Conservation (phyloP, 2,888 invertebrate species). For the Aradus depressus region DNA sequence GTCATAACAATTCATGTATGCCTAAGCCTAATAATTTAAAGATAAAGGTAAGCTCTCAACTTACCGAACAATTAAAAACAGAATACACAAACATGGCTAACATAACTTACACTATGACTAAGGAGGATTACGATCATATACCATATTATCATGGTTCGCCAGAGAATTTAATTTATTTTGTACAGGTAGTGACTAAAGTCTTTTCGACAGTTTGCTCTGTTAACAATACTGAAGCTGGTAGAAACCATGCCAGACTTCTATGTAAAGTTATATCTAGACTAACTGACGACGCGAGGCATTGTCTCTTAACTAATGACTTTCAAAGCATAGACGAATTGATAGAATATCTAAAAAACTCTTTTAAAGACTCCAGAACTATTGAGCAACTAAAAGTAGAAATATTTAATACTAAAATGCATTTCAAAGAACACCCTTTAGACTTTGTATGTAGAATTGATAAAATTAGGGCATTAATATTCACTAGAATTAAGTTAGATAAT, state of each 20-base stretch:
- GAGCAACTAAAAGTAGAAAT: conserved; percentile 4
- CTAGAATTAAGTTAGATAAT: background rate
- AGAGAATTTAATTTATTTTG: background rate
- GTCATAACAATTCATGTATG: too few species aligned
- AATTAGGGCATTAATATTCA: background rate
- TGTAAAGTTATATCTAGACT: background rate
- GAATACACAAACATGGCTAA: too few species aligned
- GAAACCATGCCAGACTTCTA: background rate
- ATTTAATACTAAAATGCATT: background rate
- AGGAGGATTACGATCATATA: conserved; percentile 5
- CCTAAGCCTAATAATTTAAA: too few species aligned
- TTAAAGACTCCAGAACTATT: background rate
- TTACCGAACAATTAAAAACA: too few species aligned
- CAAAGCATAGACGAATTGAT: background rate
- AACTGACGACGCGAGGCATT: background rate
- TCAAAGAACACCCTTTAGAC: background rate
- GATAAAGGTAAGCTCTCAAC: too few species aligned
- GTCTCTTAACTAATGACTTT: background rate
- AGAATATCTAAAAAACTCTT: background rate
- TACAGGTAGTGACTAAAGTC: background rate
- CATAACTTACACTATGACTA: background rate
- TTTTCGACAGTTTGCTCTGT: background rate
- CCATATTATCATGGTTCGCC: background rate
- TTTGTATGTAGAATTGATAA: conserved; percentile 1
- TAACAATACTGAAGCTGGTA: background rate